Base-by-base conservation (phyloP, 1,140 invertebrate species). In the Bradynema listronoti region DNA sequence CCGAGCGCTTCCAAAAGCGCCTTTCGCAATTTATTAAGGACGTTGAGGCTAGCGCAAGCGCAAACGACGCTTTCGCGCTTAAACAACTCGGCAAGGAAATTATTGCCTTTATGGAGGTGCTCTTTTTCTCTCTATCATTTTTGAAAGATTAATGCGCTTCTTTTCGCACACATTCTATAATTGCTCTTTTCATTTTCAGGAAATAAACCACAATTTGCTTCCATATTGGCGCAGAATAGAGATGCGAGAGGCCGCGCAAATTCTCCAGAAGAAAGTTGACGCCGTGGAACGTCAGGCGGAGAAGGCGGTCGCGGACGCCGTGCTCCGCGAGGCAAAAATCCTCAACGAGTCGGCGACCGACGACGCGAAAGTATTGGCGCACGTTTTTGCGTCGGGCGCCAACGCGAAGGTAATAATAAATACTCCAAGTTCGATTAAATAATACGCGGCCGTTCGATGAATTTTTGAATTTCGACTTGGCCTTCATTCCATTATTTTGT, bases 211-310 rank as follows among this genome's bases (percentile, higher is more conserved):
- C 14, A 61, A 71, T 19, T 53, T 56, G 22, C 78, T 83, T 24
- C 75, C 82, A 2, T 89, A 90, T 73, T 93, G 90, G 86, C 87
- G 87, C 76, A 92, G 92, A 82, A 92, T 97, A 75, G 86, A 88
- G 66, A 82, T 98, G 70, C 83, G 93, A 70, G 86, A 84, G 58
- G 79, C 84, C 56, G 80, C 97, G 5, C 92, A 91, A 78, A 81
- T 81, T 25, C 79, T 95, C 14, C 97, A 96, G 79, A 95, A 93
- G 75, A 34, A 19, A 11, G 25, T 61, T 39, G 91, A 94, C 79
- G 88, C 94, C 75, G 86, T 89, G 70, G 91, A 96, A 71, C 86
- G 89, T 71, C 84, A 85, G 27, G 82, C 82, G 4, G 95, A 95
- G 80, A 85, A 87, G 41, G 85, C 86, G 30, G 82, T 91, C 30